A percentile compares a stretch with the other conserved stretches of the same genome.
phyloP scores from a whole-genome alignment of 92 coral and sea anemone species.

The Meandrina meandrites region DNA sequence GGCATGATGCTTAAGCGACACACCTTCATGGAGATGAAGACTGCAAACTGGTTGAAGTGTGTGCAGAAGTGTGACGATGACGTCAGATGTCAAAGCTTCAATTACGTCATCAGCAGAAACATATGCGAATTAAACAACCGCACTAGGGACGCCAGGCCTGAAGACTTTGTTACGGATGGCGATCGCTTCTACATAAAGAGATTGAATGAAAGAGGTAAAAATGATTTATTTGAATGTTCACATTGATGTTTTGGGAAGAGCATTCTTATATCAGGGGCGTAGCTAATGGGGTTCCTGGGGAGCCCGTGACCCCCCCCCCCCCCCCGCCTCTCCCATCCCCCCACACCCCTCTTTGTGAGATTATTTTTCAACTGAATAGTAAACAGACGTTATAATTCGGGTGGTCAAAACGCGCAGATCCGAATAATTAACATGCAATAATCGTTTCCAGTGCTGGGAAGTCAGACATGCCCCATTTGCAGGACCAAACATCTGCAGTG shows the following conservation, averaged over 20 bases:
- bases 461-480: no score
- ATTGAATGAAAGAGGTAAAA: slow-evolving; percentile 7
- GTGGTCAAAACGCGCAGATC: no score
- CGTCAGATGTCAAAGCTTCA: slow-evolving; percentile 18
- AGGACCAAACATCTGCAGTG: no score
- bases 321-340: no score
- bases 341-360: no score
- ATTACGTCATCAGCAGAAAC: slow-evolving; percentile 11
- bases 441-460: no score
- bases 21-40: not conserved
- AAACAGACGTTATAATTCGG: no score
- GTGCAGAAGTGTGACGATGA: not conserved
- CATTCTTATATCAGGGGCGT: not conserved
- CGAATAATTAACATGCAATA: no score
- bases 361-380: no score
- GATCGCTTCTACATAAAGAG: not conserved
- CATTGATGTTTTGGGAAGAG: not conserved
- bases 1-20: slow-evolving; percentile 9
- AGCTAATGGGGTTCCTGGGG: no score
- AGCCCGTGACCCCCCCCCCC: no score
- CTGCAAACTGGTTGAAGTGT: not conserved
- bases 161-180: not conserved
- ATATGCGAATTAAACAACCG: slow-evolving; percentile 15
- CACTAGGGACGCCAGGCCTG: slow-evolving; percentile 16
- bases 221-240: not conserved